Base-by-base conservation (phyloP, 2,888 invertebrate genomes). In the Aspidiotus destructor region DNA sequence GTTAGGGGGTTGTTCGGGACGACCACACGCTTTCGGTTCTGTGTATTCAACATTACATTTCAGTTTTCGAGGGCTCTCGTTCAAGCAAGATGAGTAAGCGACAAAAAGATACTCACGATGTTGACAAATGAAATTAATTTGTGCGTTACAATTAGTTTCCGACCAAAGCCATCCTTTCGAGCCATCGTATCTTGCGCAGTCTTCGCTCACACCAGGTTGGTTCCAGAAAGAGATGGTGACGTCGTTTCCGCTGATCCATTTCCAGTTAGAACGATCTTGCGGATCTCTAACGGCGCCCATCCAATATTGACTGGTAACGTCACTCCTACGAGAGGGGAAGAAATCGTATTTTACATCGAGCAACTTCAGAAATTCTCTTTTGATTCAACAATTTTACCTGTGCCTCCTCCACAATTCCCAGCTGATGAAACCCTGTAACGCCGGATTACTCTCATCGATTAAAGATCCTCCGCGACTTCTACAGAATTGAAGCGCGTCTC, bases 131-230 rank as follows among this genome's bases (percentile, higher is more conserved):
- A 87, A 94, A 79, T 93, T 92, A 72, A 92, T 80, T 73, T 85
- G 84, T 64, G 87, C 84, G 71, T 85, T 84, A 78, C 94, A 94
- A 76, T 92, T 89, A 28, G 92, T 92, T 76, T 92, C 92, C 1
- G 91, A 90, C 94, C 94, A 94, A 0, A 94, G 83, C 93, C 94
- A 94, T 41, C 93, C 93, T 77, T 91, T 92, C 74, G 90, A 88
- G 71, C 94, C 93, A 76, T 94, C 93, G 78, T 90, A 94, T 63
- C 92, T 81, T 1, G 92, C 90, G 76, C 94, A 94, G 74, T 89
- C 88, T 71, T 91, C 90, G 72, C 84, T 84, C 0, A 88, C 88
- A 0, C 88, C 88, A 0, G 91, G 91, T 58, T 88, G 81, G 78
- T 91, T 92, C 94, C 93, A 94, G 79, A 94, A 94, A 0, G 92